Base-by-base conservation (phyloP, 2,797 vertebrate genomes). In the Tolypeutes matacus region DNA sequence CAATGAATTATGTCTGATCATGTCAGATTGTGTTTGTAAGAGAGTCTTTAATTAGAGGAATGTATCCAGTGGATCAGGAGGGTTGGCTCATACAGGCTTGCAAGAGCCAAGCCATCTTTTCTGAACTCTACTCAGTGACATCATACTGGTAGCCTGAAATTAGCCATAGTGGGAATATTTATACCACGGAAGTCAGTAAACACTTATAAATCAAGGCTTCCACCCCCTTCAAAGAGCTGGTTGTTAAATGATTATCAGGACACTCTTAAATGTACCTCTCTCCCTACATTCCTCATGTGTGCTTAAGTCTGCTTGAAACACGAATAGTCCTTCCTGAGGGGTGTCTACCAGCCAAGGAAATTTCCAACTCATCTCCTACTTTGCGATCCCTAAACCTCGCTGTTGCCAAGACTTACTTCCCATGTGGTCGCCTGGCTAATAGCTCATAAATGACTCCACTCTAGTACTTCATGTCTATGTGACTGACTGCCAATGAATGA, bases 191-290 rank as follows among this genome's bases (percentile, higher is more conserved):
- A 49, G 27, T 21, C 67, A 56, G 25, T 36, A 84, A 70, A 49
- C 4, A 10, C 62, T 67, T 89, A 51, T 36, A 27, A 77, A n/a
- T 29, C 25, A 2, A 81, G 27, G 2, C 20, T 31, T n/a, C 25
- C 27, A 20, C 3, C 9, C 13, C 46, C 12, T 31, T 34, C 9
- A 27, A 10, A 76, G 12, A 62, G 12, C 14, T 0, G 2, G 39
- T 46, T 67, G 46, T 46, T 46, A 46, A 46, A 46, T 11, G 46
- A 6, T 46, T 46, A 46, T 46, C 34, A n/a, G 39, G 15, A 56
- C 7, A 27, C 7, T 36, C 60, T 36, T 77, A 77, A 42, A 29
- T 51, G 17, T 51, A n/a, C 73, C 36, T 84, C 25, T 78, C 14
- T 15, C 18, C 3, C 0, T n/a, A 14, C 73, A 86, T 60, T 62